phyloP scores from a whole-genome alignment of 1,140 invertebrate species.

The Linepithema humile region DNA sequence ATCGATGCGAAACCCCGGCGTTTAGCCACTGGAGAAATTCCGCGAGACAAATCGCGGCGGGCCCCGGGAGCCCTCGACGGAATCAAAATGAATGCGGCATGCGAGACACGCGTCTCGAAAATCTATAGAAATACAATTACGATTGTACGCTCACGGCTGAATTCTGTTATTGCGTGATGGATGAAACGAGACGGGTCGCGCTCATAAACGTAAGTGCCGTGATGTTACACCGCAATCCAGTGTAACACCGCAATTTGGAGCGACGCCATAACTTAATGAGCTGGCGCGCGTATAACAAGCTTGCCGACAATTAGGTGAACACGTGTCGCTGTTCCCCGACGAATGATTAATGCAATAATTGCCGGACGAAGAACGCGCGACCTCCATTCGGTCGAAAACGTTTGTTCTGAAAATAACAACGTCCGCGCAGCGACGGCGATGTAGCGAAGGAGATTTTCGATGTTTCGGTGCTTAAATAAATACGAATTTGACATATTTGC shows the following conservation, averaged over 20 bases:
- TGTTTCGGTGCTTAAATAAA: not conserved
- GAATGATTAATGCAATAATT: conserved; percentile 41
- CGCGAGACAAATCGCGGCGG: not conserved
- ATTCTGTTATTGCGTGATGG: conserved; percentile 21
- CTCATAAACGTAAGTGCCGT: not conserved
- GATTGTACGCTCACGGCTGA: not conserved
- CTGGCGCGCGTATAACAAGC: not conserved
- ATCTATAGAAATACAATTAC: conserved; percentile 21
- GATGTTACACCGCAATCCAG: not conserved
- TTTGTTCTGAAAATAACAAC: not conserved
- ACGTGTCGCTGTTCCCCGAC: not conserved
- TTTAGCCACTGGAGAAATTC: not conserved
- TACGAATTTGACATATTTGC: not conserved
- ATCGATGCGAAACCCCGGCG: not conserved
- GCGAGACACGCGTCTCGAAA: conserved; percentile 11
- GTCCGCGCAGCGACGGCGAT: not conserved
- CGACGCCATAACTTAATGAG: conserved; percentile 40
- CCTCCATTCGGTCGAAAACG: not conserved
- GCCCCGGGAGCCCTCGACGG: not conserved
- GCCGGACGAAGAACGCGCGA: not conserved
- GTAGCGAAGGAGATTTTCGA: not conserved
- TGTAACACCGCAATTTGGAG: not conserved
- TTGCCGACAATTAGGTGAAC: conserved; percentile 43
- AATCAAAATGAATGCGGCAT: not conserved
- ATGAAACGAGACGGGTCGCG: not conserved